phyloP scores from a whole-genome alignment of 2,888 invertebrate species.

The Synergus japonicus region DNA sequence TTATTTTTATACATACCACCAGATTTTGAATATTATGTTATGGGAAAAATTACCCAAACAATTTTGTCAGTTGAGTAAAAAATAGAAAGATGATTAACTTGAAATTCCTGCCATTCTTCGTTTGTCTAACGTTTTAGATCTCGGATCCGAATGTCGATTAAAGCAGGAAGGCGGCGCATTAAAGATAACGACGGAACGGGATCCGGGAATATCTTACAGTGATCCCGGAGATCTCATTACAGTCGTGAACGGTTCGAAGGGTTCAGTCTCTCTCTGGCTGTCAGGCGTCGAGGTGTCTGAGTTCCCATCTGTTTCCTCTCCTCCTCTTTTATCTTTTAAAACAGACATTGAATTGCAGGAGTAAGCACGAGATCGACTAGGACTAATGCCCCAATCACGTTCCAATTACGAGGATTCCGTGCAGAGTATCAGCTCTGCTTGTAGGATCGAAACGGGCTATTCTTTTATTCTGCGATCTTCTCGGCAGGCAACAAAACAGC shows the following conservation, averaged over 20 bases:
- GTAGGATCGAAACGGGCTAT: background rate
- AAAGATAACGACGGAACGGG: slow-evolving; percentile 33
- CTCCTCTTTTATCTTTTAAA: slow-evolving; percentile 41
- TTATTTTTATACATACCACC: too few species aligned
- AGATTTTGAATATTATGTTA: too few species aligned
- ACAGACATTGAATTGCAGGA: slow-evolving; percentile 25
- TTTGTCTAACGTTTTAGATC: slow-evolving; percentile 23
- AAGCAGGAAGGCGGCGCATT: slow-evolving; percentile 17
- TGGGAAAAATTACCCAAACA: too few species aligned
- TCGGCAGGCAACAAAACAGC: background rate
- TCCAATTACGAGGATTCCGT: slow-evolving; percentile 29
- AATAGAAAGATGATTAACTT: background rate
- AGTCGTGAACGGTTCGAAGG: slow-evolving; percentile 39
- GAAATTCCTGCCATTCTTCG: background rate
- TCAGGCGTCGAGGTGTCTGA: slow-evolving; percentile 39
- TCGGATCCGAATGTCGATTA: slow-evolving; percentile 30
- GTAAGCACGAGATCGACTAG: slow-evolving; percentile 23
- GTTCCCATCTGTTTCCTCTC: slow-evolving; percentile 32
- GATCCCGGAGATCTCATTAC: slow-evolving; percentile 40
- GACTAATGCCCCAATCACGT: slow-evolving; percentile 26
- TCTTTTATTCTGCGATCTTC: slow-evolving; percentile 10
- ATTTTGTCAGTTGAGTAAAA: too few species aligned
- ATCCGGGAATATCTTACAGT: slow-evolving; percentile 37
- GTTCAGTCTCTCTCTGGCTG: slow-evolving; percentile 22
- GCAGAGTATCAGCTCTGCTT: background rate